Evolutionary conservation across 2,797 vertebrate genomes (phyloP).

Genomic region (Arnoldichthys spilopterus): DNA sequence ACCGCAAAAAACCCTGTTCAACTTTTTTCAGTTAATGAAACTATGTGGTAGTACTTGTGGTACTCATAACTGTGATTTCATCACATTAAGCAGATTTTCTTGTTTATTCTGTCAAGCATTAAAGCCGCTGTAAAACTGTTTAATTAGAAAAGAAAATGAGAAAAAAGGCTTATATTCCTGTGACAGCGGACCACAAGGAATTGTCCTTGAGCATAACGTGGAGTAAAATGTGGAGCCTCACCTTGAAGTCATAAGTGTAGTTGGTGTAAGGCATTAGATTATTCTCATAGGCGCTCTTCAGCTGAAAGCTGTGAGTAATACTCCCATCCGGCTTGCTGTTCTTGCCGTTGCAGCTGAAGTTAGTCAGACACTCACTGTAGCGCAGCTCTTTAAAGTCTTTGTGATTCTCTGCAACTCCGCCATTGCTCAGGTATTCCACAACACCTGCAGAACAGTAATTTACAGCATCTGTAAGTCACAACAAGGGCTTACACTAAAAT

Average conservation of each 20-base stretch:
- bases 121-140: no score
- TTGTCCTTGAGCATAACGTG: neutral
- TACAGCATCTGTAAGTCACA: no score
- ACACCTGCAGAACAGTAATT: slow-evolving; percentile 79
- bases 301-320: slow-evolving; percentile 95
- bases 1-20: no score
- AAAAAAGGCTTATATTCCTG: no score
- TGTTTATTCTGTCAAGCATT: no score
- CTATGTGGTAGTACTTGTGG: no score
- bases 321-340: slow-evolving; percentile 90
- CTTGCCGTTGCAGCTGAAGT: slow-evolving; percentile 95
- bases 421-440: slow-evolving; percentile 95
- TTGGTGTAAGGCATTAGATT: slow-evolving; percentile 99
- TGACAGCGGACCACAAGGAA: no score
- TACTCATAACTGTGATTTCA: no score
- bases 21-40: no score
- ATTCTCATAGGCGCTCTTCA: slow-evolving; percentile 96
- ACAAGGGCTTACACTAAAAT: no score
- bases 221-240: slow-evolving; percentile 10
- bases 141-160: no score
- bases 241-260: slow-evolving; percentile 99
- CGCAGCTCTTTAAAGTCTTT: slow-evolving; percentile 98
- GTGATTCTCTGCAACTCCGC: slow-evolving; percentile 96
- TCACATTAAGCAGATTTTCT: no score
- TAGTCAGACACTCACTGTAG: slow-evolving; percentile 95